Evolutionary conservation across 1,140 invertebrate species (phyloP), one percentile per base, ranked within the genome.

Genomic region (Amphibalanus amphitrite): DNA sequence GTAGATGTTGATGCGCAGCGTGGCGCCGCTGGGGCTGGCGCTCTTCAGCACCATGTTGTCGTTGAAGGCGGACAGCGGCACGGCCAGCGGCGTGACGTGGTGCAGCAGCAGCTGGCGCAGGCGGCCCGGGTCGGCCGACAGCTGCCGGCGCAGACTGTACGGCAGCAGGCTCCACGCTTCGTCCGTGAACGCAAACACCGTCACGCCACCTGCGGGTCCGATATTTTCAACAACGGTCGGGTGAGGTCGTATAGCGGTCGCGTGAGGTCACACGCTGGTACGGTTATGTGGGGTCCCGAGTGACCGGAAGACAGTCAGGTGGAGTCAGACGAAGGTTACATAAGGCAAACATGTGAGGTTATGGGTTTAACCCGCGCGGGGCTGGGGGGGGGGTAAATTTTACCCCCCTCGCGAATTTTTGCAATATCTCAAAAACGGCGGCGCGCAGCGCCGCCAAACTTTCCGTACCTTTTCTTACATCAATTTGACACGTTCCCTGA

Each of bases 1-100:
- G 76, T 85, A 86, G 0, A 86, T 76, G 76, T 86, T 86, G 13
- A 87, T 77, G 28, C 84, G 79, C 3, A 87, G 74, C 38, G 76
- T 79, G 69, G 80, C 76, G 59, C 81, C 83, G 15, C 76, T 73
- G 15, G 80, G 76, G 20, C 79, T 76, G 0, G 83, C 83, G 20
- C 80, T 79, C 65, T 67, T 67, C 71, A n/a, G 28, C 30, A 84
- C 73, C 68, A 79, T 73, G 15, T 78, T 78, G 68, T 82, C 81
- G 73, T 86, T 85, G 72, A 87, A 80, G 71, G 82, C 79, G 69
- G 80, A 82, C 1, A 82, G 81, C 71, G 81, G 78, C 6, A 82
- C 75, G 75, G 83, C 80, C 4, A 82, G 81, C 64, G 81, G 78
- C 25, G 83, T 78, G 28, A 86, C 80, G 71, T 88, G 87, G 75